Evolutionary conservation across 2,797 vertebrate genomes (phyloP).

Genomic region (Semotilus atromaculatus): DNA sequence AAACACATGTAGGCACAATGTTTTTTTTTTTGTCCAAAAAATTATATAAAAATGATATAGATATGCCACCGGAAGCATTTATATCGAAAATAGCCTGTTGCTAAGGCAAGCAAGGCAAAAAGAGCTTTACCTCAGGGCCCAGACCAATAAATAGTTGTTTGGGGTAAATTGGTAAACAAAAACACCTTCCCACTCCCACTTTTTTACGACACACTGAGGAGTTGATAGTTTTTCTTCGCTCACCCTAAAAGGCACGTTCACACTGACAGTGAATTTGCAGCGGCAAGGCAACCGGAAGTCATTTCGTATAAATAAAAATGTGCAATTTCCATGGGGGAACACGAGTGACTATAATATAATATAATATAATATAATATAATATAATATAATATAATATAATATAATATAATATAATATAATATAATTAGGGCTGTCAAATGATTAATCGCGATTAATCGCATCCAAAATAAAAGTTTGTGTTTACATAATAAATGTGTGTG

Average conservation of each 20-base stretch:
- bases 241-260: not conserved
- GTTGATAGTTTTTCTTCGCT: not conserved
- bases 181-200: slow-evolving; percentile 55
- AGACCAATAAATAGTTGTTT: slow-evolving; percentile 77
- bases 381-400: too few relatives aligned
- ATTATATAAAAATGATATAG: too few relatives aligned
- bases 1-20: not conserved
- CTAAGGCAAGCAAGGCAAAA: slow-evolving; percentile 83
- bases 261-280: not conserved
- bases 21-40: too few relatives aligned
- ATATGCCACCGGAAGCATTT: slow-evolving; percentile 67
- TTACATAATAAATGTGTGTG: too few relatives aligned
- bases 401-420: too few relatives aligned
- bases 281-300: not conserved
- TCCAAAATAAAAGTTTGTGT: too few relatives aligned
- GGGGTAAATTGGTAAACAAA: slow-evolving; percentile 53
- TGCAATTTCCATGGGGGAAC: not conserved
- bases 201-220: not conserved
- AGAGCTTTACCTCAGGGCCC: slow-evolving; percentile 73
- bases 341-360: not conserved
- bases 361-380: not conserved
- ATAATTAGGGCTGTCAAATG: too few relatives aligned
- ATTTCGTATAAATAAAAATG: not conserved
- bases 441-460: too few relatives aligned
- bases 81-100: slow-evolving; percentile 84